These are phyloP conservation scores for Calypte anna DNA, from an alignment of 2,113 vertebrate genomes.

Conservation along the genomic window DNA sequence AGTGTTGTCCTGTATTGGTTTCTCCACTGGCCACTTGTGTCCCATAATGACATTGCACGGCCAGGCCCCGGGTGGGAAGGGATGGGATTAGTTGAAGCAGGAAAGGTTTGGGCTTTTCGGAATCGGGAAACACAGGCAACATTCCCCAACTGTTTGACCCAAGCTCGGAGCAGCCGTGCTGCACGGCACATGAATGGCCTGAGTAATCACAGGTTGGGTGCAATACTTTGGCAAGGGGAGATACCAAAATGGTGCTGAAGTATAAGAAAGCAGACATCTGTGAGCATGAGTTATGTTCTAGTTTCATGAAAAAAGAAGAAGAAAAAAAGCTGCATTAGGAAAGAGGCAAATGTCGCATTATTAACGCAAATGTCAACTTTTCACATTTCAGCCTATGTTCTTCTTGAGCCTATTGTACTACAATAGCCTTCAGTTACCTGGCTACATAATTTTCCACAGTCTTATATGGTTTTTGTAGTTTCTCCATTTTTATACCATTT, in stretches of 20 bases:
- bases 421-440: accelerated
- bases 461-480: neutral
- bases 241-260: neutral
- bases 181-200: neutral
- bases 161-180: neutral
- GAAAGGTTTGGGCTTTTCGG: neutral
- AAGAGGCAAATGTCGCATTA: neutral
- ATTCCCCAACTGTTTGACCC: neutral
- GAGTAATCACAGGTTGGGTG: constrained; percentile 13
- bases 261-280: constrained; percentile 30
- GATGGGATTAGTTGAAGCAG: neutral
- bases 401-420: neutral
- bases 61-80: neutral
- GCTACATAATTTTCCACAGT: neutral
- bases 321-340: neutral
- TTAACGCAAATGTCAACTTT: neutral
- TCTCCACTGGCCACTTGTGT: accelerated
- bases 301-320: too few species aligned
- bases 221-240: constrained; percentile 15
- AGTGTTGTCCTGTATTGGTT: accelerated
- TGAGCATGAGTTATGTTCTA: neutral
- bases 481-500: neutral
- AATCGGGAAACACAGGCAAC: neutral
- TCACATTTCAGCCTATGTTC: neutral
- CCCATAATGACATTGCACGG: accelerated